These are phyloP conservation scores for Callipepla squamata DNA, from an alignment of 2,113 vertebrate species.

Conservation along the genomic window DNA sequence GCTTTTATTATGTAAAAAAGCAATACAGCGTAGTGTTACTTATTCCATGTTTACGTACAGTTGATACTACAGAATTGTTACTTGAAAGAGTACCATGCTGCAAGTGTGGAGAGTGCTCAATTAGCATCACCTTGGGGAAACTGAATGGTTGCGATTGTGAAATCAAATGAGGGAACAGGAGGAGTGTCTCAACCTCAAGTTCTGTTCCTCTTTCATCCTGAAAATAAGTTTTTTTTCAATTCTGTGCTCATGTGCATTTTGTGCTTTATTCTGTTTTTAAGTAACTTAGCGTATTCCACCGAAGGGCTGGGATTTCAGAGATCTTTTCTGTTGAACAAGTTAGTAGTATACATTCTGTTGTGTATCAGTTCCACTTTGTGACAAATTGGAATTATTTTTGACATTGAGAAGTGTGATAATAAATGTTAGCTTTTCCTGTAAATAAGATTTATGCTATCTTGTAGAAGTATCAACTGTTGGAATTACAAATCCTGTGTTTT, in stretches of 20 bases:
- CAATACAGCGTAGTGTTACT: rapidly evolving
- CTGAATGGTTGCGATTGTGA: not conserved
- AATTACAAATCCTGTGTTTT: not conserved
- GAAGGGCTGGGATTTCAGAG: not conserved
- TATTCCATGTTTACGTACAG: not conserved
- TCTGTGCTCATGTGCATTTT: not conserved
- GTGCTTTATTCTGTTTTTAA: not conserved
- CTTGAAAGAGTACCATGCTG: rapidly evolving
- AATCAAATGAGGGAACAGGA: not conserved
- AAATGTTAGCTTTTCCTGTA: not conserved
- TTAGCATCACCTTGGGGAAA: not conserved
- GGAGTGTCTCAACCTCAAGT: not conserved
- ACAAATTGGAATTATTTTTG: not conserved
- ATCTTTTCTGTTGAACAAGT: not conserved
- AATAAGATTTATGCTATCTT: not conserved
- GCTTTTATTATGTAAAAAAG: not conserved
- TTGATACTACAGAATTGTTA: not conserved
- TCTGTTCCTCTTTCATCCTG: not conserved
- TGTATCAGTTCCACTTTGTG: not conserved
- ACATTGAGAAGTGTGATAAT: not conserved
- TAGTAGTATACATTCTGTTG: not conserved
- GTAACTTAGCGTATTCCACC: not conserved
- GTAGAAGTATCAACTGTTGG: not conserved
- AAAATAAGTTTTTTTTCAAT: not conserved
- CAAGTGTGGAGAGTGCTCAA: not conserved